phyloP scores from a whole-genome alignment of 2,888 invertebrate species.

The Tenthredo scrophulariae region DNA sequence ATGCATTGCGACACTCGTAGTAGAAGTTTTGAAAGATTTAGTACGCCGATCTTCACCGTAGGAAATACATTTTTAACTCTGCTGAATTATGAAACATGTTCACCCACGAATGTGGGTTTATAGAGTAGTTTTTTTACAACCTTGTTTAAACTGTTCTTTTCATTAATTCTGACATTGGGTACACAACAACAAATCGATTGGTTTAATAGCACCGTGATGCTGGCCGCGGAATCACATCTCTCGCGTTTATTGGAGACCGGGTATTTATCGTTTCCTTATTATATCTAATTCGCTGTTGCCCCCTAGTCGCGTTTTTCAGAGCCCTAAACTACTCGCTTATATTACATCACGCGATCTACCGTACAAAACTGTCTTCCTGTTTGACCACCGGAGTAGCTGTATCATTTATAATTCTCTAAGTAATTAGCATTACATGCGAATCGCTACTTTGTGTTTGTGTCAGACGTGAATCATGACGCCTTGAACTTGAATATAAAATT shows the following conservation, averaged over 20 bases:
- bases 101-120: not conserved
- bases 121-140: not conserved
- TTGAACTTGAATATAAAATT: slow-evolving; percentile 17
- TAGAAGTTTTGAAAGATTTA: not conserved
- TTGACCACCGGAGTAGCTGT: not conserved
- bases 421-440: slow-evolving; percentile 13
- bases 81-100: not conserved
- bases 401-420: not conserved
- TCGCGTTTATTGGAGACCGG: not conserved
- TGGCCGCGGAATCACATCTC: not conserved
- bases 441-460: not conserved
- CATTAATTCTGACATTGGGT: not conserved
- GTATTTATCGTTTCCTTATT: slow-evolving; percentile 15
- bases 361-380: slow-evolving; percentile 19
- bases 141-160: not conserved
- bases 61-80: not conserved
- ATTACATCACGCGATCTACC: slow-evolving; percentile 17
- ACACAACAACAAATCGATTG: not conserved
- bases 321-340: not conserved
- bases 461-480: slow-evolving; percentile 24
- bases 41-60: not conserved
- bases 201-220: not conserved
- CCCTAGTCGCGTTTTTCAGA: not conserved
- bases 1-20: slow-evolving; percentile 13
- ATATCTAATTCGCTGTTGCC: not conserved